Evolutionary conservation across 1,140 invertebrate genomes (phyloP).

Genomic region (Delia radicum): DNA sequence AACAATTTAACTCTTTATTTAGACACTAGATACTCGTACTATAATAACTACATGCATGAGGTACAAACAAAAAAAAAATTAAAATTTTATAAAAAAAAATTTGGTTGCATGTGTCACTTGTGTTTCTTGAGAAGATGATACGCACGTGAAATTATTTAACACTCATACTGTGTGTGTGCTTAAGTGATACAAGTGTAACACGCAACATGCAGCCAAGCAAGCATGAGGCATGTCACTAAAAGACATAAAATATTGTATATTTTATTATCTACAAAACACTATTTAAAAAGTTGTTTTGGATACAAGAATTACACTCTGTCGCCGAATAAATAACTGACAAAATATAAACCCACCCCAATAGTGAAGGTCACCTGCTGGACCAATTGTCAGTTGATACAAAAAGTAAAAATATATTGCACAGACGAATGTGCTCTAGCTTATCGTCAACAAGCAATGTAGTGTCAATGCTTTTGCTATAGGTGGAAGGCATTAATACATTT

Average conservation of each 20-base stretch:
- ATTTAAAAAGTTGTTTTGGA: constrained; percentile 15
- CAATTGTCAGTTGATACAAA: neutral
- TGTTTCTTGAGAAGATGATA: constrained; percentile 6
- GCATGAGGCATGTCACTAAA: neutral
- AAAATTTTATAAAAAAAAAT: neutral
- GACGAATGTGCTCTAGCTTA: neutral
- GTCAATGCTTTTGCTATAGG: neutral
- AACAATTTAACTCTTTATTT: too few species aligned
- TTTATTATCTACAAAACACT: constrained; percentile 16
- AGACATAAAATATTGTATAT: constrained; percentile 14
- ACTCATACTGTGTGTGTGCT: neutral
- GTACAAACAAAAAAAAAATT: neutral
- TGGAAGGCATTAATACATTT: neutral
- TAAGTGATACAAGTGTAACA: constrained; percentile 10
- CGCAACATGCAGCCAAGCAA: constrained; percentile 6
- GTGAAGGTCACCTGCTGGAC: constrained; percentile 17
- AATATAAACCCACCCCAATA: constrained; percentile 6
- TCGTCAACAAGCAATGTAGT: neutral
- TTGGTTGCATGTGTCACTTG: constrained; percentile 20
- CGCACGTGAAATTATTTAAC: constrained; percentile 21
- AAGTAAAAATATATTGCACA: neutral
- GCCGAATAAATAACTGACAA: neutral
- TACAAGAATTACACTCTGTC: neutral
- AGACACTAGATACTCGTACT: neutral
- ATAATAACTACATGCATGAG: neutral